Evolutionary conservation across 1,140 invertebrate genomes (phyloP), one percentile per base, ranked within the genome.

Genomic region (Hestina assimilis): DNA sequence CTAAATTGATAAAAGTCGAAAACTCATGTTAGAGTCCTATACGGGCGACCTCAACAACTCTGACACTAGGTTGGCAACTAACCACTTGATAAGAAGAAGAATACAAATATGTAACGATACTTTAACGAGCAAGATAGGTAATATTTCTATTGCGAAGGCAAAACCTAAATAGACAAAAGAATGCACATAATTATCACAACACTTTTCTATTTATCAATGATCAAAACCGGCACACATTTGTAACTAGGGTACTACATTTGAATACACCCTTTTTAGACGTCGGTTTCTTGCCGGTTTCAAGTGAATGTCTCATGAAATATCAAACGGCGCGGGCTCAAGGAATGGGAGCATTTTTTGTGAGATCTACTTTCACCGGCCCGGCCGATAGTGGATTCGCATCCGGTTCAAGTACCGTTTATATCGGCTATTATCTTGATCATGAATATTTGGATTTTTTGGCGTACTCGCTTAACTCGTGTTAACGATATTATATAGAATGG

Each of bases 321-420:
- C 78, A 80, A 76, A 68, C 68, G 63, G 73, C 50, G 46, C 55
- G 48, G 40, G 47, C 66, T 71, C 63, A 73, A 77, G 82, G 80
- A 87, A 87, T 87, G 82, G 78, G 84, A 87, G 72, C 84, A 84
- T 87, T 87, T 87, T 87, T 87, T 87, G 82, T 87, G 79, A 79
- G 74, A 74, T 75, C 80, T 83, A 87, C 84, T 87, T 87, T 87
- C 84, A 87, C 84, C 84, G 48, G 55, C 70, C 84, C 84, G 48
- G 55, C 70, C 78, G 72, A 81, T 81, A 82, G 75, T 79, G 70
- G 79, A 74, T 69, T 82, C 72, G 75, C 71, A 81, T 85, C 84
- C 84, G 84, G 83, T 76, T 87, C 66, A 60, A 64, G 67, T 83
- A 79, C 76, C 75, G 77, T 77, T 78, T 62, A 72, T 80, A 79